Conservation (phyloP, 1,140 invertebrate species). For the Penaeus vannamei region DNA sequence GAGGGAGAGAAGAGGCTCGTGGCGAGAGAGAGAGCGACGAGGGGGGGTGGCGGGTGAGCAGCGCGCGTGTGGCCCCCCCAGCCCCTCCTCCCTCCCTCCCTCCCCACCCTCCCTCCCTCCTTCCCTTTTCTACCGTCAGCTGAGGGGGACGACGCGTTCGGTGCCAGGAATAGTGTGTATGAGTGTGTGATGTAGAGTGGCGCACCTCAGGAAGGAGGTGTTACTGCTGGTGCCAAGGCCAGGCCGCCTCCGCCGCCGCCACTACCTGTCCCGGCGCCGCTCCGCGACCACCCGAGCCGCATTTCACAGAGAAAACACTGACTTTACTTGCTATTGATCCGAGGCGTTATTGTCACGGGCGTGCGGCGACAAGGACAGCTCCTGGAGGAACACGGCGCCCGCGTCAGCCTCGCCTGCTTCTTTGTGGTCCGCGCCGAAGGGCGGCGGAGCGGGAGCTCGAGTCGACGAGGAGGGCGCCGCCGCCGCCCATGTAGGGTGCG, state of each 20-base stretch:
- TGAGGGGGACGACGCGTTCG: neutral
- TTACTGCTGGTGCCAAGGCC: constrained; percentile 19
- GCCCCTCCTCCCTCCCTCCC: neutral
- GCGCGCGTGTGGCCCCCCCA: no score
- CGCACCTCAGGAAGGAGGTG: constrained; percentile 1
- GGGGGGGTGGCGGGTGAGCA: no score
- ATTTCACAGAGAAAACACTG: constrained; percentile 4
- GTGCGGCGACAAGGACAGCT: neutral
- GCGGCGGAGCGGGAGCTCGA: no score
- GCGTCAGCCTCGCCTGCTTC: no score
- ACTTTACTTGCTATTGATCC: constrained; percentile 24
- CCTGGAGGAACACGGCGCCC: neutral
- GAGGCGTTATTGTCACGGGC: neutral
- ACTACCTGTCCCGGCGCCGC: constrained; percentile 5
- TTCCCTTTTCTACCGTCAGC: neutral
- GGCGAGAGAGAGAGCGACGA: no score
- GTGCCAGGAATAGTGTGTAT: constrained; percentile 26
- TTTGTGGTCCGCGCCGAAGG: no score
- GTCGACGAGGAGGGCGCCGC: no score
- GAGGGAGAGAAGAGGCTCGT: no score
- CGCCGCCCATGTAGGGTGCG: no score
- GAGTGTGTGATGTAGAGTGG: constrained; percentile 22
- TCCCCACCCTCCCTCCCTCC: neutral
- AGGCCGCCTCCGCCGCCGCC: neutral
- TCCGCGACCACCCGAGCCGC: neutral